A percentile compares a stretch with the other conserved stretches of the same genome.
These are phyloP conservation scores for Lysiphlebus fabarum DNA, from an alignment of 1,140 invertebrate genomes.

Conservation along the genomic window DNA sequence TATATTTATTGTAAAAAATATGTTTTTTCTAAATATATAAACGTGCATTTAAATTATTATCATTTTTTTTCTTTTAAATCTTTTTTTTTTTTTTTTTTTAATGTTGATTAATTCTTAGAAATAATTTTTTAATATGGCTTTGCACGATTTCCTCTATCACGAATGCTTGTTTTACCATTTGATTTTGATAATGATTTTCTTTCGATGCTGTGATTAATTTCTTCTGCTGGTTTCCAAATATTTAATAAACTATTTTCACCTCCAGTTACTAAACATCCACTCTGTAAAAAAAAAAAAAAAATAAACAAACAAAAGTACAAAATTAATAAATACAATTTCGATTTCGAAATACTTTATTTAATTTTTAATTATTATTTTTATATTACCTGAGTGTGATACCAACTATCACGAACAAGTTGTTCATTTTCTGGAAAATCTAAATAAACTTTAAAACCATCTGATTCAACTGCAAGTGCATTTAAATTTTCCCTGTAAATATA, in stretches of 20 bases:
- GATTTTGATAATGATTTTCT: conserved; percentile 40
- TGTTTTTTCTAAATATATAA: not conserved
- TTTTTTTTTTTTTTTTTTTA: too few species aligned
- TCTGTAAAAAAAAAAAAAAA: conserved; percentile 49
- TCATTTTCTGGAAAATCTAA: conserved; percentile 62
- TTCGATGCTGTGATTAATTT: conserved; percentile 19
- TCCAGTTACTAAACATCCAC: conserved; percentile 60
- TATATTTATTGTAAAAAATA: not conserved
- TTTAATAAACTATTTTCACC: conserved; percentile 65
- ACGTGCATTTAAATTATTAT: not conserved
- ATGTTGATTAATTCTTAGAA: too few species aligned
- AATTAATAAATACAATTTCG: conserved; percentile 23
- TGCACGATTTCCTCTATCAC: conserved; percentile 40
- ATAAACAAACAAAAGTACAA: too few species aligned
- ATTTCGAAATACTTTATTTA: conserved; percentile 11
- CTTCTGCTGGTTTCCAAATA: conserved; percentile 57
- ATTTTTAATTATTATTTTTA: not conserved
- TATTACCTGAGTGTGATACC: conserved; percentile 60
- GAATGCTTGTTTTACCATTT: conserved; percentile 34
- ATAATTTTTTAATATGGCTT: conserved; percentile 52
- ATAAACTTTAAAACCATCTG: conserved; percentile 55
- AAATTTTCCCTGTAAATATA: conserved; percentile 55
- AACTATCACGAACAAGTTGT: conserved; percentile 66
- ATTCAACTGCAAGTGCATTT: conserved; percentile 57
- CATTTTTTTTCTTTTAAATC: too few species aligned